phyloP scores from a whole-genome alignment of 2,113 vertebrate species.

The Tricholaema leucomelas region DNA sequence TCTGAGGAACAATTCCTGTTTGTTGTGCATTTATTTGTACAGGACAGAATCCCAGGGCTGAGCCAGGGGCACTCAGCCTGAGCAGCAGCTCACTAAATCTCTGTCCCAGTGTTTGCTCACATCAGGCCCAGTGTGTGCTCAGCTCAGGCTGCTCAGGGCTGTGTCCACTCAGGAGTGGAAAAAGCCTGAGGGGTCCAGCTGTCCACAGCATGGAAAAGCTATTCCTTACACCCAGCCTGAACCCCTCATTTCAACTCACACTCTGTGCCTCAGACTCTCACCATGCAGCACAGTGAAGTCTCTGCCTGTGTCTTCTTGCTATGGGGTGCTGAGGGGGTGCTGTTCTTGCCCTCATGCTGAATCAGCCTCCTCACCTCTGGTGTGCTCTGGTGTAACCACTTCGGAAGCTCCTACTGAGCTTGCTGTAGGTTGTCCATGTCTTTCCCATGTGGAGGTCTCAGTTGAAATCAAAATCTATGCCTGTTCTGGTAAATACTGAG shows the following conservation, averaged over 20 bases:
- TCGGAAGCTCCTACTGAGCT: fast-evolving
- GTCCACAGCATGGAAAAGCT: neutral
- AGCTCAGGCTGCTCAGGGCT: neutral
- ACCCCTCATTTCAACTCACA: neutral
- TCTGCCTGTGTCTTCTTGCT: neutral
- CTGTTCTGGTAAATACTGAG: fast-evolving
- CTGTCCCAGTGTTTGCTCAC: neutral
- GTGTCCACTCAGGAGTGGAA: neutral
- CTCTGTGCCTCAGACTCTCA: neutral
- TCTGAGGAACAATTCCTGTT: neutral
- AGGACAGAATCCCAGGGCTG: neutral
- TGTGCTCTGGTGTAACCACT: fast-evolving
- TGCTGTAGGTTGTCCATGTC: neutral
- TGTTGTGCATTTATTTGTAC: neutral
- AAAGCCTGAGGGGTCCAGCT: fast-evolving
- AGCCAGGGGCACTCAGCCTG: neutral
- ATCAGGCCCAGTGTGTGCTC: neutral
- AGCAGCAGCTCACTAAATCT: neutral
- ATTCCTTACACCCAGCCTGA: neutral
- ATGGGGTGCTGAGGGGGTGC: fast-evolving
- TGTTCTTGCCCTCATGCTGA: neutral
- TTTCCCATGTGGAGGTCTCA: fast-evolving
- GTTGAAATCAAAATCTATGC: fast-evolving
- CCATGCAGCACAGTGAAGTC: fast-evolving
- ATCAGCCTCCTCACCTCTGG: fast-evolving